These are phyloP conservation scores for Darevskia nairensis DNA, from an alignment of 2,797 vertebrate species.

Conservation along the genomic window DNA sequence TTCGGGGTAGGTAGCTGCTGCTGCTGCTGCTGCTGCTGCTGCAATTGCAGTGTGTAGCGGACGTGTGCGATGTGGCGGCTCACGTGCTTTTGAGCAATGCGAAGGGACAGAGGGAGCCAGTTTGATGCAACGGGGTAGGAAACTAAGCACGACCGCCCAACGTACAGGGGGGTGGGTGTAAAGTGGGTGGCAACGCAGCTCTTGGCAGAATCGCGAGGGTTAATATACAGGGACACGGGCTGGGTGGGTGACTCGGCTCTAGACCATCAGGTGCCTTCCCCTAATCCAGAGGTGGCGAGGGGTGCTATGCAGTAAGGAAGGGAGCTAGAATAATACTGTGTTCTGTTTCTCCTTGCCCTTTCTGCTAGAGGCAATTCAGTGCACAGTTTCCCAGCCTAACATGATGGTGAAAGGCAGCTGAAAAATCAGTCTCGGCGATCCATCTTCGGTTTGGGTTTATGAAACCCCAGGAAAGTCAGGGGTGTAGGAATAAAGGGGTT, in stretches of 20 bases:
- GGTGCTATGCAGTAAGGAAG: not conserved
- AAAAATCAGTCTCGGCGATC: not conserved
- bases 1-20: not conserved
- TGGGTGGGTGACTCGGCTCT: not conserved
- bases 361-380: not conserved
- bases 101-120: constrained; percentile 1
- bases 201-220: not conserved
- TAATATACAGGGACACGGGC: not conserved
- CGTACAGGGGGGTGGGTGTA: no score
- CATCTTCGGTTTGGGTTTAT: not conserved
- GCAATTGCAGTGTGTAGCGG: constrained; percentile 40
- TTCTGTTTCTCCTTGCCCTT: not conserved
- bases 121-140: constrained; percentile 4
- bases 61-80: constrained; percentile 35
- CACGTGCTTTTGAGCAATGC: constrained; percentile 33
- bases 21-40: constrained; percentile 4
- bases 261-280: not conserved
- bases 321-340: not conserved
- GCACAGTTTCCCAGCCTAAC: no score
- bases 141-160: not conserved
- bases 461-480: not conserved
- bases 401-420: not conserved
- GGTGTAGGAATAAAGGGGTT: not conserved
- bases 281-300: not conserved
- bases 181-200: not conserved